phyloP scores from a whole-genome alignment of 2,113 vertebrate species.

The Bos indicus region DNA sequence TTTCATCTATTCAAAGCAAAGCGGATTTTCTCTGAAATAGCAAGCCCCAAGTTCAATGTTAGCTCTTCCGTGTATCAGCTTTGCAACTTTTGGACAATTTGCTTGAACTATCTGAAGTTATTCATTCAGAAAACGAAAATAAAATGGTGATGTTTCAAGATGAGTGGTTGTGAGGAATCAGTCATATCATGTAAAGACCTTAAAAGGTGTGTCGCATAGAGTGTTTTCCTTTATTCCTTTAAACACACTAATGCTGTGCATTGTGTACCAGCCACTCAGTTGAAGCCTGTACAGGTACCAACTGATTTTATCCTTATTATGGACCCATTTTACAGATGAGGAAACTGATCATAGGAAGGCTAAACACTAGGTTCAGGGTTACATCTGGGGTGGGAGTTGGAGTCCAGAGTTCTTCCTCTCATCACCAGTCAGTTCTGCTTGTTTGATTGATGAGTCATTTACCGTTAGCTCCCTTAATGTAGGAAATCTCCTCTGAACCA shows the following conservation, averaged over 20 bases:
- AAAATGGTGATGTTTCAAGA: background rate
- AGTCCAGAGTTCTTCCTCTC: background rate
- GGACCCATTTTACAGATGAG: background rate
- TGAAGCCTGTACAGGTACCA: rapidly evolving
- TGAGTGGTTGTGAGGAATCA: background rate
- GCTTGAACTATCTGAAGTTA: background rate
- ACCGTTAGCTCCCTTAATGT: background rate
- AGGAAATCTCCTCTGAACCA: background rate
- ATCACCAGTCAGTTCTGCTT: background rate
- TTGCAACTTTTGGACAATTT: background rate
- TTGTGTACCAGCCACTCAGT: background rate
- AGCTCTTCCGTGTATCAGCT: background rate
- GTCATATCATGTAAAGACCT: background rate
- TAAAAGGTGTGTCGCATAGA: rapidly evolving
- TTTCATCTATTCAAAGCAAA: background rate
- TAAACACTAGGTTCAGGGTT: rapidly evolving
- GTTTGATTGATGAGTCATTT: background rate
- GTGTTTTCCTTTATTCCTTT: background rate
- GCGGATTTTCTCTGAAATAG: background rate
- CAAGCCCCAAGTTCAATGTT: background rate
- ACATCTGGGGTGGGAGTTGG: background rate
- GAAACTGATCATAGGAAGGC: background rate
- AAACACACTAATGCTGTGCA: rapidly evolving
- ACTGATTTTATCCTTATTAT: background rate
- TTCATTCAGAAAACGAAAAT: background rate